Base-by-base conservation (phyloP, 2,888 invertebrate genomes). In the Pristionchus japonicus region DNA sequence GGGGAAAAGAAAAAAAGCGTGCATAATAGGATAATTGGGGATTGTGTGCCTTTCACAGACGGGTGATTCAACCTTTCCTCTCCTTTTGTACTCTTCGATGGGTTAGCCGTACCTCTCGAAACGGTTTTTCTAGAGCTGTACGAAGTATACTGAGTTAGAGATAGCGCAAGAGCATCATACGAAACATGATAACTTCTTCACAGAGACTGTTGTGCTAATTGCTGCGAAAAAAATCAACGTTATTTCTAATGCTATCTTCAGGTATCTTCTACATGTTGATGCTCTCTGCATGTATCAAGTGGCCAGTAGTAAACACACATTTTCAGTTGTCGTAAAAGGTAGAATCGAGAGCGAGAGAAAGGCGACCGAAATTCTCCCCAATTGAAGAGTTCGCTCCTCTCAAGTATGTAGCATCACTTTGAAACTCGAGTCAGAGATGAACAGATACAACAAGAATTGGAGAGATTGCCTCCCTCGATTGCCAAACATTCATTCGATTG, bases 321-420 rank as follows among this genome's bases (percentile, higher is more conserved):
- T 77, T 47, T 77, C 77, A 47, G 77, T 77, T 77, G 77, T 77
- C 77, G 77, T 77, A 77, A 77, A 77, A 77, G 77, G 77, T 27
- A 40, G 70, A 40, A 37, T 37, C 11, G 40, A 17, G 70, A 43
- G 74, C 6, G 31, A 77, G 77, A 43, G 77, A 47, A 47, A 77
- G 37, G 77, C 77, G 77, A 77, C 43, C 43, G 43, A 77, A 43
- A 40, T 74, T 40, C 40, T 20, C 40, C 34, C 40, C 13, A n/a
- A 43, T 77, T 77, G 77, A 77, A 77, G 77, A 77, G 77, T 77
- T 77, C 77, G 9, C 40, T 34, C 70, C 70, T n/a, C 70, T 77
- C 77, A 77, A 77, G 77, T 77, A 15, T n/a, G 77, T 70, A 70
- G 70, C 70, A 70, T 70, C 64, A 67, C 17, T 31, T 3, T 31